Percentiles rank a stretch among this genome's conserved stretches.
Evolutionary conservation across 2,888 invertebrate species (phyloP).

Genomic region (Acanthosepion pharaonis): DNA sequence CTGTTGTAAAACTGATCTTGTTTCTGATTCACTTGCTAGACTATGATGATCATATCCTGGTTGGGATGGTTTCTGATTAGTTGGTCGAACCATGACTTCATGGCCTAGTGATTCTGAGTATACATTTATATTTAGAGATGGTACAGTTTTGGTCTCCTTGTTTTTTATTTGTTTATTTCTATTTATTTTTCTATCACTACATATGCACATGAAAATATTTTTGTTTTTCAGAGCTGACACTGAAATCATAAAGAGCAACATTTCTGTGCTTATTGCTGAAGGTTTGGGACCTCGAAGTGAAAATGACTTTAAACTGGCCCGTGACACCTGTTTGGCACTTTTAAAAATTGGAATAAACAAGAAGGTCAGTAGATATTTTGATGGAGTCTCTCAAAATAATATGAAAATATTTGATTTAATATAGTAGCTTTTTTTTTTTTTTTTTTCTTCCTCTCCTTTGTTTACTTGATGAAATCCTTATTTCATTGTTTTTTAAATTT

Average conservation of each 20-base stretch:
- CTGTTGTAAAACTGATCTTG: no score
- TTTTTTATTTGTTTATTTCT: no score
- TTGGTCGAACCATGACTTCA: no score
- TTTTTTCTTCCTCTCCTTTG: no score
- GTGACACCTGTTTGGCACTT: constrained; percentile 79
- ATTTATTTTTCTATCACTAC: not conserved
- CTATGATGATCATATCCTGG: no score
- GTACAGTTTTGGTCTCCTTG: no score
- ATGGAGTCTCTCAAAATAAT: not conserved
- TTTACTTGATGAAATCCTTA: not conserved
- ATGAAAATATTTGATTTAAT: not conserved
- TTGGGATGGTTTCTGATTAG: no score
- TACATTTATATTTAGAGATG: no score
- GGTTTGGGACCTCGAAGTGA: constrained; percentile 80
- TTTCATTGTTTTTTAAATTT: not conserved
- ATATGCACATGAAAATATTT: not conserved
- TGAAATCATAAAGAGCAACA: constrained; percentile 78
- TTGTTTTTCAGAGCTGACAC: constrained; percentile 73
- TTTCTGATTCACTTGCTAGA: no score
- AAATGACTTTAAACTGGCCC: constrained; percentile 77
- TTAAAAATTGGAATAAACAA: constrained; percentile 72
- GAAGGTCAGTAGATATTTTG: constrained; percentile 60
- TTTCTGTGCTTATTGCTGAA: constrained; percentile 83
- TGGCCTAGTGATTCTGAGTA: no score
- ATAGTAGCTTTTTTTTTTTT: no score